Evolutionary conservation across 2,797 vertebrate species (phyloP), one percentile per base, ranked within the genome.

Genomic region (Potorous gilbertii): DNA sequence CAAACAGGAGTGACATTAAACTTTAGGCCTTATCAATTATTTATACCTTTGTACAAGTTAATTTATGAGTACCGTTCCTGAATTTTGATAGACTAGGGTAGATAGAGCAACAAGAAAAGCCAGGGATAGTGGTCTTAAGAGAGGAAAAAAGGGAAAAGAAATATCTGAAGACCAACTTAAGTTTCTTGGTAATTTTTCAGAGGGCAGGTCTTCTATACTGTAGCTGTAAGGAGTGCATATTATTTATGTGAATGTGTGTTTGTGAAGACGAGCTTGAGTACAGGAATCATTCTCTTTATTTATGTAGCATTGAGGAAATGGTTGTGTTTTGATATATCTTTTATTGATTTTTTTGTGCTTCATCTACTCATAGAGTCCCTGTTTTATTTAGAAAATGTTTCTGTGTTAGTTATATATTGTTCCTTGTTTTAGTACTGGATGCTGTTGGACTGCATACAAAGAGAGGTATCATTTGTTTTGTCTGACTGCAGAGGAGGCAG

Each of bases 381-480:
- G 93, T 93, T 92, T 74, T 92, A 94, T 95, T 93, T 97, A 95
- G 96, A 94, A 94, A 96, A 55, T 93, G 40, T 46, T 56, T 74
- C 46, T 40, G 3, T 55, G 55, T 93, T 95, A 81, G 90, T 96
- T 95, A 90, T 40, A 29, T 66, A 56, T 91, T 90, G 31, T 91
- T 92, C 2, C 56, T 93, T 96, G 21, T 95, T 94, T 96, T 50
- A 93, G 90, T 56, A 54, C 92, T 94, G 56, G 59, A 93, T 94
- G 74, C 59, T 92, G 55, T 93, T 94, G 89, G 3, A 40, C 94
- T 81, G 92, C 55, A 57, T 18, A 74, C 6, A 93, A 96, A 91
- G 56, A 96, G 8, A 94, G 56, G 92, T 90, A 56, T 96, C 66
- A 94, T 94, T 97, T 95, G 90, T 96, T 94, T 97, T 96, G 74